Base-by-base conservation (phyloP, 2,113 vertebrate genomes). In the Lates calcarifer region DNA sequence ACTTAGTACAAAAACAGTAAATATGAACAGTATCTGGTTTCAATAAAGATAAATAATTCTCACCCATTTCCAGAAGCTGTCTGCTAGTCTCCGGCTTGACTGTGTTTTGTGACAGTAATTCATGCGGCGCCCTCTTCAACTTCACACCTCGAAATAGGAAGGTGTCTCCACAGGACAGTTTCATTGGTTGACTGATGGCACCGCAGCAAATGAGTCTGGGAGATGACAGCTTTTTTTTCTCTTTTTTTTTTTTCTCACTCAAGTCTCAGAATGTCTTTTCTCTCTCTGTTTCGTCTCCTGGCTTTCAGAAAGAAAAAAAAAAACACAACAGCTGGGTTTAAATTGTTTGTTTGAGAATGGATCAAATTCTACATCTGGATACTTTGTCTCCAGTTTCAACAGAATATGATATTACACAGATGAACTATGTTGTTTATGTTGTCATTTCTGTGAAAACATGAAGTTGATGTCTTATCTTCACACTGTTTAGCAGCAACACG, bases 51-150 rank as follows among this genome's bases (percentile, higher is more conserved):
- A 17, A 71, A 55, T 56, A 1, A 26, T 66, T 55, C 94, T 91
- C 82, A 95, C 94, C 94, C 93, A 94, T 95, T 77, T 82, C 82
- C 63, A 73, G 78, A 75, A 43, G 81, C 64, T 78, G 77, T 81
- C 76, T 78, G 85, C 81, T 72, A 12, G 79, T 87, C 73, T 77
- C 26, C n/a, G 58, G 70, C 66, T 70, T 67, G 14, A 56, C 55
- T 39, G 58, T 85, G 77, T 84, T 47, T 76, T 14, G 74, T 87
- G 79, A 74, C 86, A 81, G 68, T 74, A 87, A 45, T 81, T 90
- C 90, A 90, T 72, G 83, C 45, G 6, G 76, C 45, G 11, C 28
- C 53, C 73, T 83, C 76, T 85, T 92, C 79, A 84, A 81, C 83
- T 89, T 84, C 55, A 83, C 77, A 89, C 77, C 87, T 85, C 77